Conservation (phyloP, 2,113 vertebrate genomes). For the Forbesichthys agassizii region DNA sequence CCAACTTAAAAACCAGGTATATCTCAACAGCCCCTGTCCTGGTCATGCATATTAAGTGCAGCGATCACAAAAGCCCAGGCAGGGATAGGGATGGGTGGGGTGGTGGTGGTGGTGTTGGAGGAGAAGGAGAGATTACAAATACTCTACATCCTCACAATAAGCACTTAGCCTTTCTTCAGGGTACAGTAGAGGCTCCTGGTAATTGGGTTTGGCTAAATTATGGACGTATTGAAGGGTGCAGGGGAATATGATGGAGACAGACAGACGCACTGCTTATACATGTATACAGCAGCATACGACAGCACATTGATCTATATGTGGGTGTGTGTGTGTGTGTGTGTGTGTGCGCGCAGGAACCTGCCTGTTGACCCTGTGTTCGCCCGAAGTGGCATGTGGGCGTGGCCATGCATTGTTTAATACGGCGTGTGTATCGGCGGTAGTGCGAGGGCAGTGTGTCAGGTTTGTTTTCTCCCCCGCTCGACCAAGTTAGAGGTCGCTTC, state of each 20-base stretch:
- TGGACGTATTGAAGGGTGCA: constrained; percentile 46
- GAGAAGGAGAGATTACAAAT: constrained; percentile 16
- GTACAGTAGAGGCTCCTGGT: constrained; percentile 36
- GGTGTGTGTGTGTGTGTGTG: not conserved
- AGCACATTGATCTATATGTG: not conserved
- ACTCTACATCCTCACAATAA: constrained; percentile 47
- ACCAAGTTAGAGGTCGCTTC: constrained; percentile 48
- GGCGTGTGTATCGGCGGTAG: constrained; percentile 23
- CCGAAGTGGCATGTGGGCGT: constrained; percentile 5
- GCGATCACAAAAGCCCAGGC: constrained; percentile 25
- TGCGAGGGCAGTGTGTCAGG: constrained; percentile 47
- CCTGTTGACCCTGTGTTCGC: not conserved
- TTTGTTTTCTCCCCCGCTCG: constrained; percentile 33
- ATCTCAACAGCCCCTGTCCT: constrained; percentile 40
- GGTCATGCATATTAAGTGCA: constrained; percentile 52
- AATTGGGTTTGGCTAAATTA: constrained; percentile 61
- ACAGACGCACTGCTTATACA: constrained; percentile 40
- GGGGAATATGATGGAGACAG: constrained; percentile 43
- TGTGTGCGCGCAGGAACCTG: not conserved
- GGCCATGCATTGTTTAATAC: constrained; percentile 34
- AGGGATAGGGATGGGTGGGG: not conserved
- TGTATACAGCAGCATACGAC: constrained; percentile 22
- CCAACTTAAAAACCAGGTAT: constrained; percentile 52
- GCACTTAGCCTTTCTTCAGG: constrained; percentile 51
- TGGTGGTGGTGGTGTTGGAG: not conserved